Conservation (phyloP, 2,888 invertebrate genomes). For the Esperia sulphurella region DNA sequence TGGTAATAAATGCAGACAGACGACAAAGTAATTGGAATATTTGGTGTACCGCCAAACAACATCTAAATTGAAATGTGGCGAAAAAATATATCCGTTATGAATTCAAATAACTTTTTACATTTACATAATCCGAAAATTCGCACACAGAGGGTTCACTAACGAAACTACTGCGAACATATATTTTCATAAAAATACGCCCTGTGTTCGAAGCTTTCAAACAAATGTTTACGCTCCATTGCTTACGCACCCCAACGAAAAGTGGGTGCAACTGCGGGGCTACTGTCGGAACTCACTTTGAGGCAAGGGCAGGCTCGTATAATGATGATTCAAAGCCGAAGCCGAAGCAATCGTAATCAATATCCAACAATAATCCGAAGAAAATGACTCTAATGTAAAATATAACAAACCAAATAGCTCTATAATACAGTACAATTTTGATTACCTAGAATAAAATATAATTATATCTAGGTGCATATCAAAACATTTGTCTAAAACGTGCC, state of each 20-base stretch:
- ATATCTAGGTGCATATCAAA: too few species aligned
- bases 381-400: too few species aligned
- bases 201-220: slow-evolving; percentile 25
- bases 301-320: too few species aligned
- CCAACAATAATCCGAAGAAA: too few species aligned
- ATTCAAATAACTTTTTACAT: background rate
- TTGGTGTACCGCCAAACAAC: too few species aligned
- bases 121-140: slow-evolving; percentile 1
- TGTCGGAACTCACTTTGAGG: background rate
- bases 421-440: too few species aligned
- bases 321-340: slow-evolving; percentile 11
- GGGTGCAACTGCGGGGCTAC: background rate
- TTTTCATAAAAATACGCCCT: slow-evolving; percentile 33
- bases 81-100: background rate
- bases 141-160: background rate
- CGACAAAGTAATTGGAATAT: too few species aligned
- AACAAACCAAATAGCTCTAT: too few species aligned
- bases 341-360: too few species aligned
- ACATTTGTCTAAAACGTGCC: too few species aligned
- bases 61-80: background rate
- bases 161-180: slow-evolving; percentile 23
- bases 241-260: slow-evolving; percentile 23
- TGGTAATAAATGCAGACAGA: too few species aligned
- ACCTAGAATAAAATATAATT: too few species aligned
- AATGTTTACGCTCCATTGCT: slow-evolving; percentile 44